Evolutionary conservation across 2,888 invertebrate genomes (phyloP).

Genomic region (Myopa testacea): DNA sequence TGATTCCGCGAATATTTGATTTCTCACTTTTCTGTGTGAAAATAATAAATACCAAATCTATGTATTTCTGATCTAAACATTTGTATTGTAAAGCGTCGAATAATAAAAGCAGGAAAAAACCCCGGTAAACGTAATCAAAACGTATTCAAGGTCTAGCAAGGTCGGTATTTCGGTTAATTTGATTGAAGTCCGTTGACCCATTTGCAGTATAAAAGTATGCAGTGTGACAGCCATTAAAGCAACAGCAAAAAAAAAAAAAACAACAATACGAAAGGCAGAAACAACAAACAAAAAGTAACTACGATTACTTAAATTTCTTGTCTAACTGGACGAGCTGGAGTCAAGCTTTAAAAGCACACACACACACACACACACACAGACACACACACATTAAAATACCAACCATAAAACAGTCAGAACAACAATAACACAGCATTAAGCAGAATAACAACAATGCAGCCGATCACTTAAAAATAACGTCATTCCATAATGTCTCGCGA

Average conservation of each 20-base stretch:
- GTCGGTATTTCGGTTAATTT: slow-evolving; percentile 58
- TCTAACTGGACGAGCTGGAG: slow-evolving; percentile 31
- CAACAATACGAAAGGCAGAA: neutral
- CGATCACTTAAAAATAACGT: slow-evolving; percentile 28
- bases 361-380: slow-evolving; percentile 44
- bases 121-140: no score
- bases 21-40: no score
- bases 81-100: neutral
- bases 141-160: slow-evolving; percentile 65
- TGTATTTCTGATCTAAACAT: no score
- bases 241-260: slow-evolving; percentile 22
- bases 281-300: slow-evolving; percentile 8
- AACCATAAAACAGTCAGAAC: slow-evolving; percentile 1
- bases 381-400: slow-evolving; percentile 36
- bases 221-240: slow-evolving; percentile 1
- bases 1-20: no score
- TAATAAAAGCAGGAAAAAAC: no score
- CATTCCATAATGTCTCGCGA: neutral
- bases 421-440: slow-evolving; percentile 19
- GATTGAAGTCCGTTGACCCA: slow-evolving; percentile 63
- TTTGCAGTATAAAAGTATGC: slow-evolving; percentile 45
- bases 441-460: slow-evolving; percentile 28
- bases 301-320: slow-evolving; percentile 34
- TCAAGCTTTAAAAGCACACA: slow-evolving; percentile 31
- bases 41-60: no score